A percentile compares a stretch with the other conserved stretches of the same genome.
Conservation (phyloP, 2,113 vertebrate genomes). For the Danionella cerebrum region DNA sequence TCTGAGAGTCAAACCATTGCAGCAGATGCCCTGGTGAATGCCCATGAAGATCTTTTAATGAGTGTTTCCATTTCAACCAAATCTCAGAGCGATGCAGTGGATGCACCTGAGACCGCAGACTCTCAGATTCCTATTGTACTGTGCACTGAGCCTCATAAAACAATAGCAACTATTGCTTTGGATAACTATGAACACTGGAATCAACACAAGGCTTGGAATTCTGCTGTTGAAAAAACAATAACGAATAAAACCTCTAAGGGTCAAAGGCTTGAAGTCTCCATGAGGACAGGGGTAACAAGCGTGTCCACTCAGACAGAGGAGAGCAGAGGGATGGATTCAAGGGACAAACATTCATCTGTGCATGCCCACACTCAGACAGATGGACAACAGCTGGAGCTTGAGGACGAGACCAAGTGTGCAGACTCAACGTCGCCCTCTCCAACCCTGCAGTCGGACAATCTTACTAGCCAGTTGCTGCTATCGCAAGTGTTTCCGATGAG, state of each 20-base stretch:
- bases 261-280: background rate
- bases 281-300: conserved; percentile 6
- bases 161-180: background rate
- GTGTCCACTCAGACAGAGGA: conserved; percentile 58
- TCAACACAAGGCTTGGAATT: background rate
- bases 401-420: conserved; percentile 18
- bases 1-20: conserved; percentile 8
- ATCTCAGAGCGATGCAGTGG: background rate
- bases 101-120: background rate
- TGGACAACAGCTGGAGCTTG: background rate
- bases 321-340: background rate
- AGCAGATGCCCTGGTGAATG: background rate
- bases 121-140: background rate
- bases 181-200: background rate
- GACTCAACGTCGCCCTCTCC: conserved; percentile 40
- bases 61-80: background rate
- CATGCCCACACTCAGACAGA: conserved; percentile 52
- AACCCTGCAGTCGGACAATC: background rate
- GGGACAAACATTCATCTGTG: background rate
- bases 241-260: background rate
- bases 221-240: background rate
- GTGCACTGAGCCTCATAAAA: background rate
- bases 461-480: conserved; percentile 39
- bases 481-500: conserved; percentile 59
- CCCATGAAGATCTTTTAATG: conserved; percentile 1